phyloP scores from a whole-genome alignment of 64 coral and sea anemone species.

The Catalaphyllia jardinei region DNA sequence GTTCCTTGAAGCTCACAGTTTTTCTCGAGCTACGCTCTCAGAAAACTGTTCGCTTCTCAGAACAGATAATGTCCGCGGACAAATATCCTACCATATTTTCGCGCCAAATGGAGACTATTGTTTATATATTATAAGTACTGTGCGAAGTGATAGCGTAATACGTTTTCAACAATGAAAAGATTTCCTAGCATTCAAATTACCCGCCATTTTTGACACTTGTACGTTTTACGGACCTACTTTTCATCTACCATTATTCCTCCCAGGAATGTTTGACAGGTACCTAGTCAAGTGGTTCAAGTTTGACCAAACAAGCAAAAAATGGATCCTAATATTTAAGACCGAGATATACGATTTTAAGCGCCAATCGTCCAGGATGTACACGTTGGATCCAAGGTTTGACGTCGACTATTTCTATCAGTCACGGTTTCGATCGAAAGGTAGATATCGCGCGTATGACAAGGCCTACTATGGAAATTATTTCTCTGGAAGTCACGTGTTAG shows the following conservation, averaged over 20 bases:
- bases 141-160: too few relatives aligned
- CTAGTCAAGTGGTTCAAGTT: constrained; percentile 70
- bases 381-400: neutral
- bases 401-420: neutral
- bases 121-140: too few relatives aligned
- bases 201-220: too few relatives aligned
- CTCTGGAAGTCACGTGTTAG: constrained; percentile 69
- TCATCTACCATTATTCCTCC: neutral
- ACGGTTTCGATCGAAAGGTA: neutral
- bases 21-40: too few relatives aligned
- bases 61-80: too few relatives aligned
- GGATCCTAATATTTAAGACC: constrained; percentile 49
- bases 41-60: too few relatives aligned
- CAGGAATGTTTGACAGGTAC: constrained; percentile 73
- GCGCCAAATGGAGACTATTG: too few relatives aligned
- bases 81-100: too few relatives aligned
- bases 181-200: too few relatives aligned
- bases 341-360: constrained; percentile 26
- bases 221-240: too few relatives aligned
- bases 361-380: neutral
- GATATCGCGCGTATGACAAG: constrained; percentile 77
- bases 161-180: too few relatives aligned
- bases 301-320: neutral
- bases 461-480: constrained; percentile 69
- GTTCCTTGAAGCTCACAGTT: too few relatives aligned